Conservation (phyloP, 2,888 invertebrate genomes). For the Drosophila formosana region DNA sequence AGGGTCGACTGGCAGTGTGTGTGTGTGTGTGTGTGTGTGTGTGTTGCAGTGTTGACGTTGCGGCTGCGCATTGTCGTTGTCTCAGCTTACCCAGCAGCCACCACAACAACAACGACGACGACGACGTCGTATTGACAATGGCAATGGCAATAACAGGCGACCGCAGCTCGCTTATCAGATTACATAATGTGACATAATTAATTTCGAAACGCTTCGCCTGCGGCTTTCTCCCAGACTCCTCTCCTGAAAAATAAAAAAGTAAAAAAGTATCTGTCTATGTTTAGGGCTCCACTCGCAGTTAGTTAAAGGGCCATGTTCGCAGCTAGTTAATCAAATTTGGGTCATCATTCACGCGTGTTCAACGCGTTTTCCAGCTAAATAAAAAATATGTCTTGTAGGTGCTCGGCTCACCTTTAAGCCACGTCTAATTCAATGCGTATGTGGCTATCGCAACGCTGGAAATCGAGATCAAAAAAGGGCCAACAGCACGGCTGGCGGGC, state of each 20-base stretch:
- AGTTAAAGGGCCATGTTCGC: constrained; percentile 40
- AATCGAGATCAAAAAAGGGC: constrained; percentile 33
- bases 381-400: constrained; percentile 12
- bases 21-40: constrained; percentile 7
- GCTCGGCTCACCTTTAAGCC: constrained; percentile 8
- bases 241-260: neutral
- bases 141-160: constrained; percentile 44
- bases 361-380: constrained; percentile 70
- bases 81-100: constrained; percentile 41
- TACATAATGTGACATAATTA: constrained; percentile 85
- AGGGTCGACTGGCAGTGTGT: constrained; percentile 52
- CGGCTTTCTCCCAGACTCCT: constrained; percentile 37
- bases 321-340: constrained; percentile 63
- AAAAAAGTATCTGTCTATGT: neutral
- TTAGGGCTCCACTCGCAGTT: constrained; percentile 6
- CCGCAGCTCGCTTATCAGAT: constrained; percentile 80
- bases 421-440: neutral
- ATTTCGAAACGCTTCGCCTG: constrained; percentile 72
- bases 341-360: constrained; percentile 70
- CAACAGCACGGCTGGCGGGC: neutral
- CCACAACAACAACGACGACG: constrained; percentile 23
- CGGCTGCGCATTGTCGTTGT: constrained; percentile 64
- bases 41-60: constrained; percentile 61
- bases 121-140: constrained; percentile 31
- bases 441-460: constrained; percentile 41